Base-by-base conservation (phyloP, 2,113 vertebrate genomes). In the Malurus elegans region DNA sequence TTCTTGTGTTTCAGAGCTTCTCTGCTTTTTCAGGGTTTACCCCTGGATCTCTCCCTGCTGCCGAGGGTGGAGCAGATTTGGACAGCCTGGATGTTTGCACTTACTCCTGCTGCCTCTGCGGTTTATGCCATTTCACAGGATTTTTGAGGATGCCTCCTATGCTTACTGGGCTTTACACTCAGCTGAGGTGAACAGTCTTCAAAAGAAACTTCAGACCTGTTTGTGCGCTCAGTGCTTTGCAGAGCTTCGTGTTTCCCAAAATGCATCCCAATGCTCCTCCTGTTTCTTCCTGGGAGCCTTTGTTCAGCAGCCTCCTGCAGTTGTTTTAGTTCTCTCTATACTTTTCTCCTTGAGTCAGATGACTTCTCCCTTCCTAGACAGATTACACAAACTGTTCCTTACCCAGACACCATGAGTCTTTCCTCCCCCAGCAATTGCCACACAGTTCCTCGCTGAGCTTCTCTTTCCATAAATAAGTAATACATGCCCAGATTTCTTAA, bases 351-450 rank as follows among this genome's bases (percentile, higher is more conserved):
- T 76, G 57, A 93, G 71, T 62, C 56, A 56, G 67, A 96, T 78
- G 72, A 70, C 74, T 80, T 92, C 57, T 95, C 60, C 31, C 67
- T 96, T 95, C 84, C 91, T 86, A 90, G 96, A 93, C 88, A 79
- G 90, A 95, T 96, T 97, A 81, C 95, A 96, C 95, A 97, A 96
- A 80, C 38, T 66, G 21, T 94, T 93, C 69, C 67, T 94, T 71
- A 96, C 51, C 38, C 93, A 95, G 86, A 97, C 90, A 91, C 47
- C 28, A 29, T 89, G 81, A 96, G 65, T 61, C 92, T 93, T 93
- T 86, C 91, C 32, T 0, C 80, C 88, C 73, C 72, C 92, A 96
- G 88, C 86, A 92, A 83, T 90, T 96, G 90, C 92, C 78, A 95
- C 80, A 94, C 89, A 88, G 45, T 54, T 97, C 71, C 57, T 91